These are phyloP conservation scores for Troides oblongomaculatus DNA, from an alignment of 2,888 invertebrate species.

Conservation along the genomic window DNA sequence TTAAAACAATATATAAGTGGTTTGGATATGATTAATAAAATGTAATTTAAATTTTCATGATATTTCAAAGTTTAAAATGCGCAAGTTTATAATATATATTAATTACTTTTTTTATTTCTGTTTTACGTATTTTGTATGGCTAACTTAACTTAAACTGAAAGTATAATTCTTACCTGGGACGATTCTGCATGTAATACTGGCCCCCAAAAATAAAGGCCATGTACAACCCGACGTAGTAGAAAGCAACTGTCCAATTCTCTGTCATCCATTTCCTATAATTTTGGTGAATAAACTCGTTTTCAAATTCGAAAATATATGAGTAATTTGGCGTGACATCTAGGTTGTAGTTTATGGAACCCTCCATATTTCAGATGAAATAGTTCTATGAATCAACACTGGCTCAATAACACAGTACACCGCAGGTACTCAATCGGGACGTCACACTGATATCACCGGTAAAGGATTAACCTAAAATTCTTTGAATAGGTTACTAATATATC, in stretches of 20 bases:
- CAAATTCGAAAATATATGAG: conserved; percentile 96
- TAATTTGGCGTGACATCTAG: conserved; percentile 88
- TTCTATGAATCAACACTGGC: conserved; percentile 44
- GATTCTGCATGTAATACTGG: conserved; percentile 94
- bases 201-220: conserved; percentile 96
- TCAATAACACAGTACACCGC: conserved; percentile 45
- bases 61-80: too few species aligned
- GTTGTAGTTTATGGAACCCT: conserved; percentile 71
- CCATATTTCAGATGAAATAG: conserved; percentile 49
- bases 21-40: too few species aligned
- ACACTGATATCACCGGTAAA: conserved; percentile 70
- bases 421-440: conserved; percentile 44
- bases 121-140: too few species aligned
- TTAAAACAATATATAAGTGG: too few species aligned
- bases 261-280: conserved; percentile 96
- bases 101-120: too few species aligned
- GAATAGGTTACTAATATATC: conserved; percentile 57
- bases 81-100: too few species aligned
- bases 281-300: conserved; percentile 94
- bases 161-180: conserved; percentile 83
- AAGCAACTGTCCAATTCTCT: conserved; percentile 96
- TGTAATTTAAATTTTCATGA: too few species aligned
- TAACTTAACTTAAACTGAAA: too few species aligned
- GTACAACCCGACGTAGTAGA: conserved; percentile 93
- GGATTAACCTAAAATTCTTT: conserved; percentile 68